phyloP scores from a whole-genome alignment of 2,797 vertebrate species.

The Petrocephalus schoutedeni region DNA sequence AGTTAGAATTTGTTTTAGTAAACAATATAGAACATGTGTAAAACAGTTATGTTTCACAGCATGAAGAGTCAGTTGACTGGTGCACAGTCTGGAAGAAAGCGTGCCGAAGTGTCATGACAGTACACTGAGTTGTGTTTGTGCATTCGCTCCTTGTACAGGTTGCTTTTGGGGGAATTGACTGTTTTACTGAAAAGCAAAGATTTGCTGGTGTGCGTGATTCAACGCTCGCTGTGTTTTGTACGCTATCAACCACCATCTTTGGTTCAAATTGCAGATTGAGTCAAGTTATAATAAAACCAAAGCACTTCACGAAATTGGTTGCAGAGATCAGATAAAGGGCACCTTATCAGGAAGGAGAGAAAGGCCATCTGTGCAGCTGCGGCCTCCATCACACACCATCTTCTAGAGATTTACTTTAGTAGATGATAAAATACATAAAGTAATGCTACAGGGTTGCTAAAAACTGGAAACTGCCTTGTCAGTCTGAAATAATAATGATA shows the following conservation, averaged over 20 bases:
- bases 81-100: neutral
- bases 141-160: neutral
- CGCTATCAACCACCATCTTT: conserved; percentile 43
- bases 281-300: conserved; percentile 42
- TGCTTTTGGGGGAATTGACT: neutral
- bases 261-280: conserved; percentile 23
- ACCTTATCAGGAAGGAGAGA: conserved; percentile 29
- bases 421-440: neutral
- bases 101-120: neutral
- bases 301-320: conserved; percentile 37
- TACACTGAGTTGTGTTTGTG: neutral
- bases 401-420: neutral
- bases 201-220: neutral
- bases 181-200: neutral
- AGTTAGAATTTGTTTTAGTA: neutral
- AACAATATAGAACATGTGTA: neutral
- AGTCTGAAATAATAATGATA: neutral
- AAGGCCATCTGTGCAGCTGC: neutral
- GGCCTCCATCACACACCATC: neutral
- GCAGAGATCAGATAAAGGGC: conserved; percentile 33
- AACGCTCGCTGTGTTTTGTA: conserved; percentile 13
- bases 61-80: neutral
- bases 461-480: neutral
- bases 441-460: neutral
- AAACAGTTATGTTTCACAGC: neutral